Evolutionary conservation across 2,113 vertebrate species (phyloP), one percentile per base, ranked within the genome.

Genomic region (Spermophilus dauricus): DNA sequence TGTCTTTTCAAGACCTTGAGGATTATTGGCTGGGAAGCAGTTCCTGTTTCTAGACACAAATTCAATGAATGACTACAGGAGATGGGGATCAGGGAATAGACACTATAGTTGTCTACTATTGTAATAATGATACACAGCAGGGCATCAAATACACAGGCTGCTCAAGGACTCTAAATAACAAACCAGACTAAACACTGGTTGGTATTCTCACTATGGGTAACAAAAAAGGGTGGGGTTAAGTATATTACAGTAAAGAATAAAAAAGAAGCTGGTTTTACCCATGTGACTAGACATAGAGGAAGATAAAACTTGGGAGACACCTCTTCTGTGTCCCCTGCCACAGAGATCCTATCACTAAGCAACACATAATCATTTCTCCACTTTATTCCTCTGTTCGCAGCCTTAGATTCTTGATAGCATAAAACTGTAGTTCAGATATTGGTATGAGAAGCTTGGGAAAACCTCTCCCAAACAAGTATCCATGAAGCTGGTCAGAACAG

Each of bases 1-100:
- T 80, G 86, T 61, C 45, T 51, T 93, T 91, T 86, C 13, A 86
- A 89, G 84, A 82, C 75, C 20, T 14, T 86, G 48, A 93, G 24
- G 56, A 16, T 48, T 56, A 91, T 0, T 26, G 28, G n/a, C 48
- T 63, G 76, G 32, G 39, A 89, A 75, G n/a, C 26, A 86, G 12
- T n/a, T 93, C n/a, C 34, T 63, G 73, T n/a, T 73, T 53, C 13
- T 42, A 39, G 34, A 88, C 30, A 75, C 3, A 91, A 69, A 81
- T 37, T 65, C 77, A 53, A 39, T 26, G 32, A 51, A 37, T 11
- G 45, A 58, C 14, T 45, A 45, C 45, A 45, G 45, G 45, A 45
- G 8, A 45, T 45, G 45, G 45, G 45, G 45, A 45, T 45, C 45
- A 45, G 45, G 45, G 45, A 45, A 45, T 45, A 45, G 45, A 7